These are phyloP conservation scores for Chelidonichthys spinosus DNA, from an alignment of 2,797 vertebrate species.

Conservation along the genomic window DNA sequence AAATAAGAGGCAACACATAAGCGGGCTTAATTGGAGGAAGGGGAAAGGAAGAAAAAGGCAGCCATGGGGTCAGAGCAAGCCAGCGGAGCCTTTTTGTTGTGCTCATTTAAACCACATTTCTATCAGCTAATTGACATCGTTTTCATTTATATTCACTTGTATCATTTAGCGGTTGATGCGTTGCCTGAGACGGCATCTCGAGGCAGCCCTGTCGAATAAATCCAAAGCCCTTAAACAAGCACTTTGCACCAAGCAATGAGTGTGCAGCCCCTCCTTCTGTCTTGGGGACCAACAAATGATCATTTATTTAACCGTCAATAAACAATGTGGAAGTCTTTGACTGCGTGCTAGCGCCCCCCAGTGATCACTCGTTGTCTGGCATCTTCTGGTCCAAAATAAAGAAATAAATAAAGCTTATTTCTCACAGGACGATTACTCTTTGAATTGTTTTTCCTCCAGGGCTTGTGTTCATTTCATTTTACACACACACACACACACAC, in stretches of 20 bases:
- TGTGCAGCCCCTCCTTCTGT: constrained; percentile 3
- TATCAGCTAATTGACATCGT: constrained; percentile 39
- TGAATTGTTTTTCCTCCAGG: not conserved
- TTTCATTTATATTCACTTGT: constrained; percentile 34
- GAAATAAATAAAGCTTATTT: constrained; percentile 2
- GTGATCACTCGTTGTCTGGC: constrained; percentile 70
- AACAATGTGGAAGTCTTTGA: constrained; percentile 40
- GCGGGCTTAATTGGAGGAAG: constrained; percentile 45
- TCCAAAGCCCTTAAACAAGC: constrained; percentile 26
- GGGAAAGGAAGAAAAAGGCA: constrained; percentile 33
- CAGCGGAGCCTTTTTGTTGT: constrained; percentile 6
- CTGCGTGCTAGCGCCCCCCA: constrained; percentile 78
- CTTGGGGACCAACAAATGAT: constrained; percentile 15
- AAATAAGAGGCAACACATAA: constrained; percentile 25
- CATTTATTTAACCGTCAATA: constrained; percentile 45
- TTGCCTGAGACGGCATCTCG: constrained; percentile 23
- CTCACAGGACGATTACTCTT: not conserved
- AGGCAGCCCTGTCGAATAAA: constrained; percentile 41
- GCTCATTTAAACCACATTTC: constrained; percentile 15
- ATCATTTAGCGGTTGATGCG: constrained; percentile 15
- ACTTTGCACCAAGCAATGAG: constrained; percentile 23
- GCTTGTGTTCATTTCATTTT: constrained; percentile 17
- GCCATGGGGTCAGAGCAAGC: constrained; percentile 11
- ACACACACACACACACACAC: not conserved
- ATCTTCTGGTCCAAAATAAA: constrained; percentile 33